Conservation (phyloP, 2,888 invertebrate genomes). For the Ectemnius cavifrons region DNA sequence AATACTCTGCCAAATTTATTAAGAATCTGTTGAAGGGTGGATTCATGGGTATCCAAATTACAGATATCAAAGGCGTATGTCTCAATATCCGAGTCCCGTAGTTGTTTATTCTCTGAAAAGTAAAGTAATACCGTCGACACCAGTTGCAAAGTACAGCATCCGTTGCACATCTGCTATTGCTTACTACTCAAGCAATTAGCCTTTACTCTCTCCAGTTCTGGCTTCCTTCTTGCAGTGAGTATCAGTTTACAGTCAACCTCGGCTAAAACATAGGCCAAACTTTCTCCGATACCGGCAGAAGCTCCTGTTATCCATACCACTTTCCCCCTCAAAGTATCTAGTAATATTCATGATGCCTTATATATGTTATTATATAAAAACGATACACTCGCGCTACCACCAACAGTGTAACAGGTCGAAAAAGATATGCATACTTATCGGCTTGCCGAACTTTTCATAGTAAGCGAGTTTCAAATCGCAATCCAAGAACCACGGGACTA, state of each 20-base stretch:
- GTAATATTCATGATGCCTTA: conserved; percentile 15
- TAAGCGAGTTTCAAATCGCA: conserved; percentile 82
- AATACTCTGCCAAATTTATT: conserved; percentile 82
- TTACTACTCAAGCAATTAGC: conserved; percentile 80
- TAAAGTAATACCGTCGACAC: neutral
- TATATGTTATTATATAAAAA: neutral
- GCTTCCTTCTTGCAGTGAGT: conserved; percentile 83
- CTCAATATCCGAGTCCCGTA: conserved; percentile 82
- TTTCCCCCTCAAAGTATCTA: conserved; percentile 82
- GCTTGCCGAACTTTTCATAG: conserved; percentile 82
- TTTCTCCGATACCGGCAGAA: conserved; percentile 90
- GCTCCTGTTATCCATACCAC: conserved; percentile 92
- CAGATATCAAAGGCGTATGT: conserved; percentile 85
- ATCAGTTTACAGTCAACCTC: conserved; percentile 83
- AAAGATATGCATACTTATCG: conserved; percentile 79
- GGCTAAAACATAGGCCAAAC: conserved; percentile 84
- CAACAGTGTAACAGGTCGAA: too few species aligned
- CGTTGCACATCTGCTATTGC: neutral
- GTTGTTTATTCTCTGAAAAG: conserved; percentile 54
- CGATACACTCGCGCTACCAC: too few species aligned
- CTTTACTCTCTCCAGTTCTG: conserved; percentile 84
- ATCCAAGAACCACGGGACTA: conserved; percentile 80
- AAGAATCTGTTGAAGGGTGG: conserved; percentile 82
- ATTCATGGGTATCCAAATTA: conserved; percentile 81
- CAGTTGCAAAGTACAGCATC: neutral